Percentiles rank a stretch among this genome's conserved stretches.
These are phyloP conservation scores for Chrysomela aeneicollis DNA, from an alignment of 2,888 invertebrate species.

Conservation along the genomic window DNA sequence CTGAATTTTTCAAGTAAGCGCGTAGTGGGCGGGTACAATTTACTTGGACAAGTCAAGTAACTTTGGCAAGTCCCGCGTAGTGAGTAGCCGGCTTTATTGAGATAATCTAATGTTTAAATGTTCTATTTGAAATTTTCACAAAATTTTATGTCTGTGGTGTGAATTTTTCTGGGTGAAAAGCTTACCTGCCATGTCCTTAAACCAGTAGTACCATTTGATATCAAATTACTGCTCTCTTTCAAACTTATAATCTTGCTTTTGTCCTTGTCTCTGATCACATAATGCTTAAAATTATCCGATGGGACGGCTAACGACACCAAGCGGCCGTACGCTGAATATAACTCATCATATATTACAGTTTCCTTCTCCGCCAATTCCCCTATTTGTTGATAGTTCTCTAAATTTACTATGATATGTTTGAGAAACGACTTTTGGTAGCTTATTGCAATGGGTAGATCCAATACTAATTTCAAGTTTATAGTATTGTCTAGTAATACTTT, in stretches of 20 bases:
- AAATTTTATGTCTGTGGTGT: too few species aligned
- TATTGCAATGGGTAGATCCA: slow-evolving; percentile 69
- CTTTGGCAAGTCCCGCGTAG: too few species aligned
- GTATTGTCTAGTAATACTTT: slow-evolving; percentile 68
- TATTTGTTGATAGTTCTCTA: slow-evolving; percentile 60
- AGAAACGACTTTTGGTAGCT: slow-evolving; percentile 72
- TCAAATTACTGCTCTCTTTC: slow-evolving; percentile 75
- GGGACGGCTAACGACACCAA: slow-evolving; percentile 61
- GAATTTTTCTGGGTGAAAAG: not conserved
- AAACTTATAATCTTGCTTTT: slow-evolving; percentile 67
- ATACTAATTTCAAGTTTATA: slow-evolving; percentile 64
- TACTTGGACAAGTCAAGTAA: too few species aligned
- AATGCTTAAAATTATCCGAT: slow-evolving; percentile 69
- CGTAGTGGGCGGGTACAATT: too few species aligned
- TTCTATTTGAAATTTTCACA: too few species aligned
- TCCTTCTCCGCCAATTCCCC: slow-evolving; percentile 32
- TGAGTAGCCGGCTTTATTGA: too few species aligned
- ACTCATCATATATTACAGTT: slow-evolving; percentile 70
- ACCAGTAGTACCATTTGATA: slow-evolving; percentile 82
- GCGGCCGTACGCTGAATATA: slow-evolving; percentile 70
- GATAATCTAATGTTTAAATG: too few species aligned
- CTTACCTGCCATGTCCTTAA: slow-evolving; percentile 79
- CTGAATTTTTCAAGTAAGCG: too few species aligned
- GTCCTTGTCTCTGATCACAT: slow-evolving; percentile 61
- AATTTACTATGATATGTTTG: slow-evolving; percentile 68